Evolutionary conservation across 2,797 vertebrate species (phyloP).

Genomic region (Lacerta viridis): DNA sequence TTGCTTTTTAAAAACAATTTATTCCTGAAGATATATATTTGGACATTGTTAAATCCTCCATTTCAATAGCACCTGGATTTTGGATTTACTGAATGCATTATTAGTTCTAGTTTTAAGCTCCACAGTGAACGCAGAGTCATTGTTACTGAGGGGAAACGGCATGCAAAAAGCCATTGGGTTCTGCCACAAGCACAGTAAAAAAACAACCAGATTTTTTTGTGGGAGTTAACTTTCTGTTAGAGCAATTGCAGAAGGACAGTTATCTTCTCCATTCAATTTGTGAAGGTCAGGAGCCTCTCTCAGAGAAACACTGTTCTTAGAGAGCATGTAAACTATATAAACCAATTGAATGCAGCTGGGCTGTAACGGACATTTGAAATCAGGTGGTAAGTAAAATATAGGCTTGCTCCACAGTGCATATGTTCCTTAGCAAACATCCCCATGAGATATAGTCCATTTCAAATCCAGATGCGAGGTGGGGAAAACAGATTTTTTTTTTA

Average conservation of each 20-base stretch:
- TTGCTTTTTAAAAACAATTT: background rate
- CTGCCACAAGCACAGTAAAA: background rate
- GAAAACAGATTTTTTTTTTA: background rate
- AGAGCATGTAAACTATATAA: background rate
- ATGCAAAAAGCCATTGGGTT: background rate
- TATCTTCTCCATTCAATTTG: background rate
- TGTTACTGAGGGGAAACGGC: background rate
- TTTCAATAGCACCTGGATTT: no score
- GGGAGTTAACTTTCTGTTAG: conserved; percentile 24
- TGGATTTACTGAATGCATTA: background rate
- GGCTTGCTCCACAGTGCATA: conserved; percentile 17
- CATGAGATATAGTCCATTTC: background rate
- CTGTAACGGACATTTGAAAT: background rate
- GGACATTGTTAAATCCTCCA: background rate
- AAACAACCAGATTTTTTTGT: background rate
- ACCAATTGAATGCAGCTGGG: background rate
- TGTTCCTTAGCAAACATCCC: background rate
- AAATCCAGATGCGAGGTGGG: conserved; percentile 6
- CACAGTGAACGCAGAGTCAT: background rate
- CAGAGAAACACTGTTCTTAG: conserved; percentile 19
- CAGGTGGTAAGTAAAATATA: background rate
- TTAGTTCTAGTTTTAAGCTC: background rate
- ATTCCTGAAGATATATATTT: background rate
- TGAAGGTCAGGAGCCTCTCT: background rate
- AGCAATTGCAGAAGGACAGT: background rate